These are phyloP conservation scores for Hydrophis major DNA, from an alignment of 2,797 vertebrate species.

Conservation along the genomic window DNA sequence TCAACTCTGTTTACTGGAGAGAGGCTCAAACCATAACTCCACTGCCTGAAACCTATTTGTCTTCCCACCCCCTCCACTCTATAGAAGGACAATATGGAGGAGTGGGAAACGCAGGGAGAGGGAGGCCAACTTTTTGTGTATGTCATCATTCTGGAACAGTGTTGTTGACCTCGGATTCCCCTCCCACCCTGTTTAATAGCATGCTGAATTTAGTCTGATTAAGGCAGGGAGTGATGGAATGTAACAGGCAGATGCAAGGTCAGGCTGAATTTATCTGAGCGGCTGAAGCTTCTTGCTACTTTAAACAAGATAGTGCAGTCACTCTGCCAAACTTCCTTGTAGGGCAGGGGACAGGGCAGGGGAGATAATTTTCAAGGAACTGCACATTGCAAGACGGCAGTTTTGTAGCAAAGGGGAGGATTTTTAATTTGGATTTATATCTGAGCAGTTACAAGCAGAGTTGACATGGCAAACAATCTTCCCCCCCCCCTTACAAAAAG, in stretches of 20 bases:
- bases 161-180: conserved; percentile 34
- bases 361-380: conserved; percentile 1
- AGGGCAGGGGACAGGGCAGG: neutral
- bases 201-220: conserved; percentile 42
- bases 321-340: conserved; percentile 34
- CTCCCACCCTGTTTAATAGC: neutral
- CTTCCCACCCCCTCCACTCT: neutral
- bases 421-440: conserved; percentile 12
- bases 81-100: neutral
- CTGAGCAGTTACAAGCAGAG: neutral
- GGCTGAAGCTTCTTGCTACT: conserved; percentile 2
- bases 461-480: neutral
- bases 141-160: neutral
- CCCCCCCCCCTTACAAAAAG: neutral
- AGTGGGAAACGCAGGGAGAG: neutral
- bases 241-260: conserved; percentile 19
- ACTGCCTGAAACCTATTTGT: neutral
- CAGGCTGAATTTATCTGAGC: conserved; percentile 42
- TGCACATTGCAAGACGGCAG: conserved; percentile 12
- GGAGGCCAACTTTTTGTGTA: rapidly evolving
- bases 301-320: conserved; percentile 38
- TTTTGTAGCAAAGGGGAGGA: conserved; percentile 1
- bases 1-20: neutral
- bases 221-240: conserved; percentile 57
- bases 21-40: neutral